Base-by-base conservation (phyloP, 2,888 invertebrate species). In the Nemotelus nigrinus region DNA sequence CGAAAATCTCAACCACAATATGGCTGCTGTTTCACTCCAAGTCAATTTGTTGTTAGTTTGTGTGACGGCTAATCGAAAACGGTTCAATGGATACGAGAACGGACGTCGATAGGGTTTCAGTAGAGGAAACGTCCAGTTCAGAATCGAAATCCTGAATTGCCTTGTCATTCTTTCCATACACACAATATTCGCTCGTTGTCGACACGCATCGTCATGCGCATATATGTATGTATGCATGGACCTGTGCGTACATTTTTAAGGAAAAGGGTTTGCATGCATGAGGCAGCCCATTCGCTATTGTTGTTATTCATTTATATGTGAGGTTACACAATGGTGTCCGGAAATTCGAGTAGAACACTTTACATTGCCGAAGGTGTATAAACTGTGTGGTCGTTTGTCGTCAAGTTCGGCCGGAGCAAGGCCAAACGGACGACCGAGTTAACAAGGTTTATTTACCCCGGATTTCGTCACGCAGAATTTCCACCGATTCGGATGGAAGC, bases 401-500 rank as follows among this genome's bases (percentile, higher is more conserved):
- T 55, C 53, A 68, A 6, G 53, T 53, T 53, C 43, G 55, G 55
- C 70, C n/a, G 10, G 2, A 55, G 25, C 25, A 25, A 53, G 47
- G 44, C 41, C 53, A 43, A 47, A 44, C 50, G 70, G 50, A 74
- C 74, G 74, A 74, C 74, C 74, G 48, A 45, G 74, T 74, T 74
- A 74, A 74, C 63, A 10, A 45, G 63, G 74, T 74, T 74, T 74
- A 60, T 74, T 74, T 74, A 74, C 63, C 74, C 74, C 60, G 74
- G 60, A 74, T 70, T 39, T 45, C 7, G 53, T 70, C 44, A 70
- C 70, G 67, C 50, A 68, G 25, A 50, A 68, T 43, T 25, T 68
- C 39, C 25, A 25, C 25, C 25, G 25, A 25, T 25, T 25, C 25
- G 25, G 25, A 25, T 25, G 25, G 25, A 25, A 25, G 25, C 7